Percentiles rank a stretch among this genome's conserved stretches.
Evolutionary conservation across 2,888 invertebrate species (phyloP).

Genomic region (Spilarctia lutea): DNA sequence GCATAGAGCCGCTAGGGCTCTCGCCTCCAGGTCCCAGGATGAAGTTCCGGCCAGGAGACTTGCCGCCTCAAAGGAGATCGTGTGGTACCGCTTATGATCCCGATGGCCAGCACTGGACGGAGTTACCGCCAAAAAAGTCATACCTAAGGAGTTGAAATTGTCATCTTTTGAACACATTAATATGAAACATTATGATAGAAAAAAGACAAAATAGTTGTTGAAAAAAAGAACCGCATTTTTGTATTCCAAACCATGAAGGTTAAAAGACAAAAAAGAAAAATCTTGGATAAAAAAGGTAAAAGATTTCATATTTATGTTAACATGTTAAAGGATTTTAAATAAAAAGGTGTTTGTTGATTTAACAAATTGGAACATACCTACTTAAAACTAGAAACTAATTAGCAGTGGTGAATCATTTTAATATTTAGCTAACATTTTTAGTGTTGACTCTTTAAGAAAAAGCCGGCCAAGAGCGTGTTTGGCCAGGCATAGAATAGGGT

Average conservation of each 20-base stretch:
- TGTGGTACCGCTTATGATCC: too few species aligned
- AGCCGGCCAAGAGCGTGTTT: not conserved
- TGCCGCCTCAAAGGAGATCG: too few species aligned
- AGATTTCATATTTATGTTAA: not conserved
- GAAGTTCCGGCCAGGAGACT: too few species aligned
- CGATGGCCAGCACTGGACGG: too few species aligned
- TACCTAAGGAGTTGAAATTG: too few species aligned
- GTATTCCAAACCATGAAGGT: slow-evolving; percentile 20
- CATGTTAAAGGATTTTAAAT: not conserved
- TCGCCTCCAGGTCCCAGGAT: too few species aligned
- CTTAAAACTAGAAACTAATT: not conserved
- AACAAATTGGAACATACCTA: not conserved
- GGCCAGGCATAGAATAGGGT: too few species aligned
- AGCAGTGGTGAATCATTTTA: not conserved
- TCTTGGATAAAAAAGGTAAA: not conserved
- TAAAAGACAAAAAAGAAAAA: slow-evolving; percentile 10
- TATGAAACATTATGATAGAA: not conserved
- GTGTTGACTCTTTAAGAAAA: not conserved
- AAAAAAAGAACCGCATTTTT: slow-evolving; percentile 21
- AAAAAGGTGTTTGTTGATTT: not conserved
- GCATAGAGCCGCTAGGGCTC: too few species aligned
- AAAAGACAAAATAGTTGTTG: not conserved
- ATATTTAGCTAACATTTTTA: not conserved
- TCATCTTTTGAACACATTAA: too few species aligned
- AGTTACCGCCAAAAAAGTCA: too few species aligned